Percentiles rank a stretch among this genome's conserved stretches.
Conservation (phyloP, 2,797 vertebrate species). For the Mionectes olivaceus region DNA sequence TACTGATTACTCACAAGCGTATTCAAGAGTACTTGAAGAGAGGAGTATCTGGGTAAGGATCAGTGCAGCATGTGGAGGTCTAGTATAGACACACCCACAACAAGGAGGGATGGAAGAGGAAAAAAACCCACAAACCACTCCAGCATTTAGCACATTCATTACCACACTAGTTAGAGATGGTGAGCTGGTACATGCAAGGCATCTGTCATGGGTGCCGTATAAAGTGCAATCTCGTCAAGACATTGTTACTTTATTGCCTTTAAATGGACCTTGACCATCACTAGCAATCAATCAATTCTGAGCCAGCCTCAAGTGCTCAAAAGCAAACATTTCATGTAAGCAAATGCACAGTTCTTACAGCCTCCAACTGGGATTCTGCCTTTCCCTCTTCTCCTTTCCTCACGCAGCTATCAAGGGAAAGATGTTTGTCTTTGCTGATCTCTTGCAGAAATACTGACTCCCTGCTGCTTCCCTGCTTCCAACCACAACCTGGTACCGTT, state of each 20-base stretch:
- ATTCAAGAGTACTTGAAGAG: background rate
- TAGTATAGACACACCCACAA: background rate
- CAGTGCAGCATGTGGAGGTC: background rate
- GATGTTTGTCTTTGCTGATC: background rate
- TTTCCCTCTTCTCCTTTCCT: background rate
- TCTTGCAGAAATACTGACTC: background rate
- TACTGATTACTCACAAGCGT: background rate
- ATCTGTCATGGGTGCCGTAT: background rate
- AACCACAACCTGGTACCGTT: background rate
- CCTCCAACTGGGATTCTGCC: background rate
- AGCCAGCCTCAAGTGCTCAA: background rate
- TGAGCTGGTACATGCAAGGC: background rate
- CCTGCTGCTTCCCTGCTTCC: background rate
- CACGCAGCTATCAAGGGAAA: background rate
- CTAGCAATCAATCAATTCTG: background rate
- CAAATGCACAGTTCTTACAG: background rate
- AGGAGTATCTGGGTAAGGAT: background rate
- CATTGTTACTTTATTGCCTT: background rate
- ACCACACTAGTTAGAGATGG: background rate
- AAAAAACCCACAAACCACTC: background rate
- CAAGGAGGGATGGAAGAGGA: background rate
- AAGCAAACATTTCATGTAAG: background rate
- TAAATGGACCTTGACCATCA: constrained; percentile 11
- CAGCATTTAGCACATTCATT: background rate
- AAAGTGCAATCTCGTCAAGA: background rate